Evolutionary conservation across 2,797 vertebrate genomes (phyloP), one percentile per base, ranked within the genome.

Genomic region (Carduelis carduelis): DNA sequence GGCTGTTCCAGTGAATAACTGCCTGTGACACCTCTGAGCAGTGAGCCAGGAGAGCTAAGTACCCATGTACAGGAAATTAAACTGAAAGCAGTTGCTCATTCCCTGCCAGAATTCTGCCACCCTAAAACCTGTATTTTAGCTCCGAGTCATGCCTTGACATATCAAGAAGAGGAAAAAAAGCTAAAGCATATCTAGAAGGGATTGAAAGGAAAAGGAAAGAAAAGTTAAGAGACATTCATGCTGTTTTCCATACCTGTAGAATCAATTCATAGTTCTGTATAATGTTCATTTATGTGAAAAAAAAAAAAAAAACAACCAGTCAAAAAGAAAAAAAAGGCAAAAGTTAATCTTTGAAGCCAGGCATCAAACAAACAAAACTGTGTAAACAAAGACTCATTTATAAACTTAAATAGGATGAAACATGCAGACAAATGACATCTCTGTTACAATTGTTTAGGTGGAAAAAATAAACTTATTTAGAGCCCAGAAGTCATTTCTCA

Each of bases 191-290:
- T 86, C 49, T 87, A 75, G 41, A 83, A 85, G 8, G 15, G 32
- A 71, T 43, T 65, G 41, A 66, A 83, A 79, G 50, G 21, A 60
- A 71, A 61, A 85, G 19, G 39, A 68, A 78, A 84, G 77, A 59
- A 69, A 76, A 56, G n/a, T 82, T 80, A 46, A n/a, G 47, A 94
- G 22, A 59, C 57, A 55, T 55, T 88, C 63, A 90, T 93, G 94
- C 86, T 94, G 24, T 75, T 89, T 85, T 91, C 68, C 91, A 60
- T 96, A 97, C 97, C 97, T 98, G 95, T 60, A 97, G 76, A 86
- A 95, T 93, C 93, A 95, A 93, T 35, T 89, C 96, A 46, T 69
- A 63, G 56, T 74, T 94, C 97, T 97, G 96, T 30, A 87, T 26
- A 55, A 64, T 15, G 89, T 80, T 89, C 91, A 50, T 23, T 39